Evolutionary conservation across 1,140 invertebrate genomes (phyloP), one percentile per base, ranked within the genome.

Genomic region (Magallana angulata): DNA sequence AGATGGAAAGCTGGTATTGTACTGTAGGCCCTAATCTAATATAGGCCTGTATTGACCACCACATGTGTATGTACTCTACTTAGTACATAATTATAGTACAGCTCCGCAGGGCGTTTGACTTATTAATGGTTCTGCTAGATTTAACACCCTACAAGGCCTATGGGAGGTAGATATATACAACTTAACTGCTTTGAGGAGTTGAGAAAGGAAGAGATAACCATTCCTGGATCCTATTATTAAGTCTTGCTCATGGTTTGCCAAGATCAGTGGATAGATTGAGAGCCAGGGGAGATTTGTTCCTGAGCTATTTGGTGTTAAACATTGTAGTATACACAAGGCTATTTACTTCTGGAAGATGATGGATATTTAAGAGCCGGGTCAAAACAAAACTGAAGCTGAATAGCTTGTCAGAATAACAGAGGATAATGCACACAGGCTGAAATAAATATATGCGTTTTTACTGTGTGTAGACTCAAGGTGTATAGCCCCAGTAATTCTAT

Each of bases 101-200:
- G 11, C 18, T 7, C 68, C 7, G 12, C 7, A 24, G 11, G 30
- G 24, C 24, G 1, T 36, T 9, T 11, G 24, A 12, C 24, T 8
- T 76, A 76, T 76, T 36, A 71, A 76, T 36, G 24, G 68, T 7
- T 76, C 68, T 36, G 68, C 12, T 76, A 76, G 30, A 76, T 76
- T 24, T 36, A 30, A 24, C n/a, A 18, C 64, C 18, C n/a, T 71
- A 4, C 18, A 76, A 76, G 68, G 24, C 68, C 36, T 1, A 12
- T 30, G 68, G 68, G 24, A 30, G 24, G 14, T 76, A 76, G 68
- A 76, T 30, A 12, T 36, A 11, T 48, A 48, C 36, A 48, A 48
- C 36, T 48, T 48, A 48, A 36, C 11, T 18, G 68, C 36, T 24
- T 12, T 48, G 18, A 30, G 24, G 24, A 76, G 68, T 12, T 11